Evolutionary conservation across 2,113 vertebrate genomes (phyloP), one percentile per base, ranked within the genome.

Genomic region (Microcebus griseorufus): DNA sequence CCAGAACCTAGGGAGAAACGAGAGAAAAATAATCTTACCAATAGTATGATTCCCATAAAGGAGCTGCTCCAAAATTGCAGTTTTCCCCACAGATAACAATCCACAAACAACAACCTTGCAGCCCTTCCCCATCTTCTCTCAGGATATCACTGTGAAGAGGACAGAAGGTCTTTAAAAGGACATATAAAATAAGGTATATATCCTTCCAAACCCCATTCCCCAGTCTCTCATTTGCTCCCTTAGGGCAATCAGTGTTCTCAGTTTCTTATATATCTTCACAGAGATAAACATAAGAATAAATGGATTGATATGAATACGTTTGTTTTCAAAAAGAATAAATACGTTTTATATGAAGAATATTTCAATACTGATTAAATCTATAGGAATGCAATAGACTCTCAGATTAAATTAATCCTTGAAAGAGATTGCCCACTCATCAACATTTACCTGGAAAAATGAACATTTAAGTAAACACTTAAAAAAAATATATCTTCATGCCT

Each of bases 51-150:
- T 99, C 93, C 99, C 99, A 93, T 99, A 99, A 79, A 99, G 98
- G 76, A 99, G 97, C 97, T 99, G 99, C 93, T 99, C 99, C 98
- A 99, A 98, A 94, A 99, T 99, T 0, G 99, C 99, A 2, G 99
- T 99, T 97, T 99, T 99, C 12, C 99, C 99, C 73, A 99, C 99
- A 6, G 99, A 99, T 37, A 99, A 95, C 98, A 99, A 98, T 83
- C 99, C 99, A 96, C 99, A 99, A 37, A 99, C 99, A 95, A 99
- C 99, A 20, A 99, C 99, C 97, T 99, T 99, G 98, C 99, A 99
- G 78, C 99, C 99, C 96, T 99, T 99, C 0, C 99, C 99, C 99
- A 99, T 99, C 25, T 83, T 93, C 75, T 67, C 88, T 80, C 1
- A 11, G 10, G 58, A 20, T 39, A 29, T 34, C 73, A 27, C 97